Evolutionary conservation across 2,888 invertebrate species (phyloP), one percentile per base, ranked within the genome.

Genomic region (Nephrocerus scutellatus): DNA sequence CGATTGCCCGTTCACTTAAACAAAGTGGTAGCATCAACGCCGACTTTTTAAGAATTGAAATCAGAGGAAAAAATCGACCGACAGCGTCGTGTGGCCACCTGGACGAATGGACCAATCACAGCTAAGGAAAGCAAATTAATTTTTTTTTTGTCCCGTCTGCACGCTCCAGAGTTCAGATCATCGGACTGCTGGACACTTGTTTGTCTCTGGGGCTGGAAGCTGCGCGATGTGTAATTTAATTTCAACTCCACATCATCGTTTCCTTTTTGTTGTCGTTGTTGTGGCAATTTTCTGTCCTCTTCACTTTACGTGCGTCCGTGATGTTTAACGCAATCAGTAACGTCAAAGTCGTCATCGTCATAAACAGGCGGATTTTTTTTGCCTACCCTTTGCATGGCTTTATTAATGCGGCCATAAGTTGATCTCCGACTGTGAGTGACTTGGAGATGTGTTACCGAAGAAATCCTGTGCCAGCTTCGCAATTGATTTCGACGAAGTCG

Each of bases 1-100:
- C 36, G 25, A 22, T 23, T 19, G 28, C 15, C 13, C 24, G 24
- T n/a, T 8, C 23, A 21, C 4, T 15, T 15, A 25, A 30, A 29
- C 36, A 31, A 35, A 34, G 26, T 35, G 19, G 30, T 36, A 39
- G 33, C 38, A 42, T 37, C 41, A 43, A 39, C 34, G 41, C 43
- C 41, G 36, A 41, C 43, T 46, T 44, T 44, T 40, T 40, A 37
- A 46, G 34, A 39, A 38, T 43, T 48, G 44, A 49, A 46, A 51
- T 52, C 48, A 46, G 49, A 47, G n/a, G n/a, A n/a, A n/a, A n/a
- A n/a, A n/a, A 46, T 47, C 47, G 43, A 50, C n/a, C n/a, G n/a
- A n/a, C n/a, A n/a, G n/a, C n/a, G n/a, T 43, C 49, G 58, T 53
- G 61, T 57, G 65, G 57, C 63, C 63, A 63, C 63, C 63, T 63